Base-by-base conservation (phyloP, 2,113 vertebrate species). In the Illadopsis cleaveri region DNA sequence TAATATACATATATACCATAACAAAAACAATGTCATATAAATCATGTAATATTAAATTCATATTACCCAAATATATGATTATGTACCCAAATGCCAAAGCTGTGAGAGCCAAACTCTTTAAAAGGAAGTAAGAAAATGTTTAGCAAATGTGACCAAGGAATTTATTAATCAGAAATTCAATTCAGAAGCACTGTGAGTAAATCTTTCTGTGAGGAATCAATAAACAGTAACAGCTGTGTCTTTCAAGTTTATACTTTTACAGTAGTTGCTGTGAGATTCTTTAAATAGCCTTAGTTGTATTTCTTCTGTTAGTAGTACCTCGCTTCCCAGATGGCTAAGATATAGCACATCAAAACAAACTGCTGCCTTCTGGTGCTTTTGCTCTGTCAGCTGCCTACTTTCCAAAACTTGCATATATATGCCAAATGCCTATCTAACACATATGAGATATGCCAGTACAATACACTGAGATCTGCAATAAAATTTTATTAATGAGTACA, bases 351-450 rank as follows among this genome's bases (percentile, higher is more conserved):
- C 86, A 86, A 94, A 94, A 86, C 86, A 92, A 95, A 86, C 60
- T 91, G 64, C 86, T 12, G 38, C 53, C 76, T 77, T 86, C 77
- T 93, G 70, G 16, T 85, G 58, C 33, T 93, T 92, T 82, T 93
- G 66, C 73, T 91, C 93, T 94, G 73, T 94, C 93, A 87, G 84
- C 84, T 94, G 72, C 89, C 93, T 79, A 18, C 86, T 87, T 90
- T 85, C 70, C 62, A 93, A 58, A 27, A 53, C 53, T 82, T 87
- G 37, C 30, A 53, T 60, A 25, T 47, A 50, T 51, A 57, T 71
- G 68, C 75, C 82, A 94, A 94, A 88, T 76, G 72, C 58, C 76
- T 95, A 50, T 68, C 89, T 73, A 79, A 88, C 35, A 65, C 54
- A 64, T 90, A 64, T 24, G 62, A 92, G 66, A 72, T 77, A 86